Evolutionary conservation across 1,140 invertebrate species (phyloP), one percentile per base, ranked within the genome.

Genomic region (Tribolium castaneum): DNA sequence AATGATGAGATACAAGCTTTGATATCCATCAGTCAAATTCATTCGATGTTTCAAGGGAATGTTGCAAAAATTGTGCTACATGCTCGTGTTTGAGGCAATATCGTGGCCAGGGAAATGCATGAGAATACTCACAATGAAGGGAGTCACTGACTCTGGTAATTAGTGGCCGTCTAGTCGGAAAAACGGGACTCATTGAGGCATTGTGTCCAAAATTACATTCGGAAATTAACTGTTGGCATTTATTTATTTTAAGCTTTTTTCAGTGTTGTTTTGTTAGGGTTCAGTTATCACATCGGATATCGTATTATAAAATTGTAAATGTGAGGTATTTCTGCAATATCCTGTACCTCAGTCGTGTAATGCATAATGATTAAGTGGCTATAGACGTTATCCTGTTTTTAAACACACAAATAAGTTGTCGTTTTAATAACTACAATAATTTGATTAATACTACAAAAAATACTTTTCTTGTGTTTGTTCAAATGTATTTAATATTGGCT

Each of bases 1-100:
- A 66, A 66, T 66, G 59, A 66, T 62, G 56, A 62, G 56, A 62
- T 22, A 25, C 54, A 59, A 5, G 54, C 10, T 9, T 19, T 22
- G 54, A 59, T 66, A 66, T 34, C 59, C 13, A 35, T 66, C 59
- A 66, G 9, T 66, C 59, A 35, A 66, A 25, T 22, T 22, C 59
- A 35, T 66, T 66, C 12, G 30, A 34, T 66, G 59, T 66, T 66
- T 66, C 59, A 35, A 12, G 9, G 35, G n/a, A 66, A 66, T 66
- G 59, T 35, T 66, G 59, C 30, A 66, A 66, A 66, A 66, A 66
- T 66, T n/a, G 45, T 30, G 25, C 25, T 35, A 66, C 59, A 66
- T 22, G 59, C 34, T 66, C 59, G 59, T 66, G 59, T 66, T 35
- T 34, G 30, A 39, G 25, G 1, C 59, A 66, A 13, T 30, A 45